Evolutionary conservation across 1,140 invertebrate genomes (phyloP), one percentile per base, ranked within the genome.

Genomic region (Drosophila lowei): DNA sequence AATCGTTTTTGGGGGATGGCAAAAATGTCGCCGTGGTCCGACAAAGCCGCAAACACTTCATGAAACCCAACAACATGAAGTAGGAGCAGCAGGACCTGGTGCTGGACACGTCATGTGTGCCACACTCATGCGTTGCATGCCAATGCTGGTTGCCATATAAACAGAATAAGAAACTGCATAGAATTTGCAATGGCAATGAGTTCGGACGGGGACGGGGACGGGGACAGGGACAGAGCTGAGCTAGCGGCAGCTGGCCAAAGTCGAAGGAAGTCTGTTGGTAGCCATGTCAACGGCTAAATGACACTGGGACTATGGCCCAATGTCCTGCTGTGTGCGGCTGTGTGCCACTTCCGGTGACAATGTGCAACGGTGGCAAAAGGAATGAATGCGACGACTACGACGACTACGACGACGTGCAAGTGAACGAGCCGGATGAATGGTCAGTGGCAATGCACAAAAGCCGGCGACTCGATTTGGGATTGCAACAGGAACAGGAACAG

Each of bases 261-360:
- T 59, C 61, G 67, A 77, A 74, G 66, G 61, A 60, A 65, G 60
- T 59, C 66, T 72, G 62, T 73, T 47, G 52, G 83, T 64, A 83
- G 84, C 72, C 83, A 83, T 88, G 83, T 83, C 84, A 65, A 78
- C 74, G 49, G 68, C 68, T 66, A 79, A 76, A 85, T 86, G 67
- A 77, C 72, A 77, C 47, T 62, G 57, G 54, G 44, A 52, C 64
- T 77, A 43, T 59, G 30, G 44, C 23, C 57, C 9, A 15, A 9
- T 18, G 42, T 54, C 43, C 34, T 30, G 54, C 18, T 57, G 53
- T 46, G 34, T 57, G 11, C 60, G 77, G 78, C 57, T 79, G 63
- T 80, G 80, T 60, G 61, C 68, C 48, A 86, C 75, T 88, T 86
- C 83, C 83, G 83, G 83, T 88, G 83, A 88, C 83, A 86, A 88